A percentile compares a stretch with the other conserved stretches of the same genome.
These are phyloP conservation scores for Dendronephthya gigantea DNA, from an alignment of 64 coral and sea anemone genomes.

Conservation along the genomic window DNA sequence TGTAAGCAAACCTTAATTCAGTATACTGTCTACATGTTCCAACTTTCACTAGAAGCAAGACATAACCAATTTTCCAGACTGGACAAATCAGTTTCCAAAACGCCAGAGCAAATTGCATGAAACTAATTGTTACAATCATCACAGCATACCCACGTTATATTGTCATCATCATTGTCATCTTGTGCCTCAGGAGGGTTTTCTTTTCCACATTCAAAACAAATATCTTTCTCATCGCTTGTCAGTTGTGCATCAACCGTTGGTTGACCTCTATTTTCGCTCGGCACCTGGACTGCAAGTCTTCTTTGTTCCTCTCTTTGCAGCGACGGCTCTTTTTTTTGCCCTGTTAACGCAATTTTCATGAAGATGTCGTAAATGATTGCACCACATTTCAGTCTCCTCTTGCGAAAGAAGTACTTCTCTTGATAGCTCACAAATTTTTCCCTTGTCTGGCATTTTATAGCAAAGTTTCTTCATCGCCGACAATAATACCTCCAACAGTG, in stretches of 20 bases:
- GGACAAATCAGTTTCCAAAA: conserved; percentile 8
- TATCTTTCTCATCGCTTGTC: conserved; percentile 10
- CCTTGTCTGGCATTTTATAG: conserved; percentile 34
- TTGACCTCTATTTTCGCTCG: conserved; percentile 8
- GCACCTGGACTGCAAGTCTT: conserved; percentile 14
- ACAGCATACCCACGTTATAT: conserved; percentile 20
- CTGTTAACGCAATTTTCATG: conserved; percentile 33
- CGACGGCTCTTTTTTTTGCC: conserved; percentile 27
- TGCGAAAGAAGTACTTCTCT: conserved; percentile 45
- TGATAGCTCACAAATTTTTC: conserved; percentile 24
- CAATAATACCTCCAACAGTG: conserved; percentile 32
- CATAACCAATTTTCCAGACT: conserved; percentile 22
- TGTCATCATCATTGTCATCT: neutral
- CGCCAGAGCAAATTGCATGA: conserved; percentile 24
- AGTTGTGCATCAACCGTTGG: conserved; percentile 26
- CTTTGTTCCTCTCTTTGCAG: conserved; percentile 10
- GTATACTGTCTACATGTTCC: neutral
- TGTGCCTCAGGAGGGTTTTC: neutral
- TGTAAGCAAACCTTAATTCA: too few relatives aligned
- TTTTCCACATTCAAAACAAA: conserved; percentile 34
- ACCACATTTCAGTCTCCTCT: conserved; percentile 42
- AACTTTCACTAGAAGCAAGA: conserved; percentile 21
- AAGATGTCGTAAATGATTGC: conserved; percentile 28
- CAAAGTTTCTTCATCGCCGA: conserved; percentile 25
- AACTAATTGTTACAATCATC: conserved; percentile 33